Percentiles rank a stretch among this genome's conserved stretches.
Conservation (phyloP, 2,797 vertebrate species). For the Cryptoprocta ferox region DNA sequence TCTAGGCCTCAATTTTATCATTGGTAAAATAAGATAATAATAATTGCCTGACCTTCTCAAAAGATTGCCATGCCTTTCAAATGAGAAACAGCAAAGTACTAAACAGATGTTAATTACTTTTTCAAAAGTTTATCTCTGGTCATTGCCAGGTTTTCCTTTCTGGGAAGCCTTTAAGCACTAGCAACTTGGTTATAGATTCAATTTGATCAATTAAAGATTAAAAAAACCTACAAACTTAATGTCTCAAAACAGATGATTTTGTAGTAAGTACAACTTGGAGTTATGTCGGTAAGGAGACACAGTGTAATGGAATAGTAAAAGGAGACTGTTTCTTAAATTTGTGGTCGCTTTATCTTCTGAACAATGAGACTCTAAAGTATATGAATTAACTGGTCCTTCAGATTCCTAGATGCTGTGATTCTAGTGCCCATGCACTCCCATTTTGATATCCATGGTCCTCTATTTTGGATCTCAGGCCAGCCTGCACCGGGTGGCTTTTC, state of each 20-base stretch:
- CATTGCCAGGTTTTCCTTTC: slow-evolving; percentile 70
- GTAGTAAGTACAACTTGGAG: neutral
- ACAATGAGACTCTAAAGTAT: neutral
- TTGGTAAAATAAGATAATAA: slow-evolving; percentile 65
- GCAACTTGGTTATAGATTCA: slow-evolving; percentile 51
- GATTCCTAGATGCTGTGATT: neutral
- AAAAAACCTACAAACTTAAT: slow-evolving; percentile 33
- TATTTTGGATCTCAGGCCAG: neutral
- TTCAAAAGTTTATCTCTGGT: slow-evolving; percentile 71
- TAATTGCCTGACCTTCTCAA: slow-evolving; percentile 62
- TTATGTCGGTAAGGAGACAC: neutral
- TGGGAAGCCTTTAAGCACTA: slow-evolving; percentile 42
- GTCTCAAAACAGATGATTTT: slow-evolving; percentile 52
- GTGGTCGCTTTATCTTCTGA: neutral
- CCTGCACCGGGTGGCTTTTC: neutral
- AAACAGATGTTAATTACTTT: slow-evolving; percentile 78
- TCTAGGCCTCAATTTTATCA: slow-evolving; percentile 55
- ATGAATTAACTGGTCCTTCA: neutral
- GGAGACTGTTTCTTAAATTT: neutral
- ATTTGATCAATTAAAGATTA: slow-evolving; percentile 77
- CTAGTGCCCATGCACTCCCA: neutral
- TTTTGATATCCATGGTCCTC: neutral
- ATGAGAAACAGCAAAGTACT: slow-evolving; percentile 64
- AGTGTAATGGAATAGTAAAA: neutral
- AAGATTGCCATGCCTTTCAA: slow-evolving; percentile 58